Percentiles rank a stretch among this genome's conserved stretches.
phyloP scores from a whole-genome alignment of 2,888 invertebrate species.

The Caenorhabditis sp. region DNA sequence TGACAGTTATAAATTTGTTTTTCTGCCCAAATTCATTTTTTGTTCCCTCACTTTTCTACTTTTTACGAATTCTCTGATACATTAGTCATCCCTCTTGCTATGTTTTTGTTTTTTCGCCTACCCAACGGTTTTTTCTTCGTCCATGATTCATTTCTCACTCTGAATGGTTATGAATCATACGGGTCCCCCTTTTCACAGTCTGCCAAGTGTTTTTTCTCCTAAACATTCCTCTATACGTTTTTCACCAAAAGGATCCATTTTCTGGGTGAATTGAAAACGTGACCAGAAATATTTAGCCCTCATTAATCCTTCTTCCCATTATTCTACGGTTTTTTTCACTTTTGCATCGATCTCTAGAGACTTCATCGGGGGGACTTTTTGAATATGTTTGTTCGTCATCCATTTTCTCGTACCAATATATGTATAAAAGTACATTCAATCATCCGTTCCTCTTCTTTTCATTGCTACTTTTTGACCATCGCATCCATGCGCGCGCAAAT shows the following conservation, averaged over 20 bases:
- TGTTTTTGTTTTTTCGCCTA: not conserved
- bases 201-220: not conserved
- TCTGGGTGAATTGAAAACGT: too few relatives aligned
- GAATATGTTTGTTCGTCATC: not conserved
- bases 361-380: not conserved
- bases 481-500: not conserved
- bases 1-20: too few relatives aligned
- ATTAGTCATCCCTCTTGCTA: not conserved
- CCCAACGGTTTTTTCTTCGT: not conserved
- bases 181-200: too few relatives aligned
- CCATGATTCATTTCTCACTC: not conserved
- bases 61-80: not conserved
- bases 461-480: not conserved
- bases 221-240: not conserved
- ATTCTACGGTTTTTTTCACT: not conserved
- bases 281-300: too few relatives aligned
- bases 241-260: not conserved
- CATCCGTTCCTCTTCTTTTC: not conserved
- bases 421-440: not conserved
- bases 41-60: too few relatives aligned
- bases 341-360: not conserved
- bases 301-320: too few relatives aligned
- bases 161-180: not conserved
- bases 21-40: too few relatives aligned
- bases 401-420: not conserved